Base-by-base conservation (phyloP, 2,888 invertebrate genomes). In the Enoplolaimus lenunculus region DNA sequence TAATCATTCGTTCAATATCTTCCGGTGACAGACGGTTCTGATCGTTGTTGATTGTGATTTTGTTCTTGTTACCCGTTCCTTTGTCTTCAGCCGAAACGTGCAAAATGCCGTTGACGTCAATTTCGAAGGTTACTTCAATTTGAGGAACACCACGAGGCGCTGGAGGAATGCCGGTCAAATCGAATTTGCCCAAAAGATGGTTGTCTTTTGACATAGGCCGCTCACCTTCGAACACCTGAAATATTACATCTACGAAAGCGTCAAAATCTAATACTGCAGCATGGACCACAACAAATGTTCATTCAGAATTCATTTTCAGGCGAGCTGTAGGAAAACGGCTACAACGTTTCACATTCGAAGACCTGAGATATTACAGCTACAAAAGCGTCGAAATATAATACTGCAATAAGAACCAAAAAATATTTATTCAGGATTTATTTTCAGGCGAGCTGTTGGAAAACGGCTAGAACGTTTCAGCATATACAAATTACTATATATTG, bases 181-280 rank as follows among this genome's bases (percentile, higher is more conserved):
- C 97, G 84, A 98, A 99, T 84, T 95, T 97, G 74, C 98, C 98
- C 73, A 99, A 86, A 75, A 93, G 85, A 84, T 99, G 97, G 84
- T 99, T 98, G 84, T 98, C 97, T 84, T 97, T 97, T 75, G 97
- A 97, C 97, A 98, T 95, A 33, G 97, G 94, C 78, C 98, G 89
- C 84, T 99, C 98, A 77, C 98, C 97, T 84, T 99, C 97, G 82
- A 91, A 97, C 0, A 94, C 93, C 80, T 82, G 74, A 62, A 77
- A 72, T 16, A 2, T 45, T 3, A 34, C 33, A n/a, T 26, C 7
- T 3, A 35, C 28, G 1, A 68, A 28, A 1, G 60, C 45, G n/a
- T n/a, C n/a, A n/a, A n/a, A n/a, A n/a, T n/a, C n/a, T n/a, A n/a
- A n/a, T n/a, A n/a, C n/a, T n/a, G n/a, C n/a, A n/a, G n/a, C n/a